These are phyloP conservation scores for Elephas maximus DNA, from an alignment of 2,113 vertebrate genomes.

Conservation along the genomic window DNA sequence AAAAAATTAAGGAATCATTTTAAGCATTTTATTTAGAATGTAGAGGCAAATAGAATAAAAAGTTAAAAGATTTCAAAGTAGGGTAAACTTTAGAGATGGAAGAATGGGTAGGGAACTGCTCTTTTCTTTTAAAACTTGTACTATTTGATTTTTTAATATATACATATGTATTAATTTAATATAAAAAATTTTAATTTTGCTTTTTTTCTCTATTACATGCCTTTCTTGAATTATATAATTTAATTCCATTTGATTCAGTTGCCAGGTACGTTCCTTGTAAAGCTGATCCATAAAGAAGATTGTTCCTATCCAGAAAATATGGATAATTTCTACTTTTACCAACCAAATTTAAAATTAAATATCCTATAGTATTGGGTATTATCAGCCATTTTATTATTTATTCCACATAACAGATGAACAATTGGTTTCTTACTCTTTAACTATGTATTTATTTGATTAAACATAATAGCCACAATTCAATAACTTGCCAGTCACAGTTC, in stretches of 20 bases:
- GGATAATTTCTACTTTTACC: neutral
- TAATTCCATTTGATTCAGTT: slow-evolving; percentile 7
- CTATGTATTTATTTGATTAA: neutral
- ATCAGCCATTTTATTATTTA: neutral
- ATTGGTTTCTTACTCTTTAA: neutral
- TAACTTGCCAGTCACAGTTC: neutral
- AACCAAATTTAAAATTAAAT: neutral
- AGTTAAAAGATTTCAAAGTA: neutral
- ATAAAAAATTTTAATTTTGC: neutral
- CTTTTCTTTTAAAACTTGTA: neutral
- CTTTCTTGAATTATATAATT: neutral
- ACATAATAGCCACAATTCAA: neutral
- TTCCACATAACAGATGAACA: neutral
- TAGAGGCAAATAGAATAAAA: neutral
- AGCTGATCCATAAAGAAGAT: slow-evolving; percentile 15
- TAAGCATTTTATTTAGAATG: neutral
- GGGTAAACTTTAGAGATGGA: neutral
- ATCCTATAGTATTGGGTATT: neutral
- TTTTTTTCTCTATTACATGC: neutral
- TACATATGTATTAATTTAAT: neutral
- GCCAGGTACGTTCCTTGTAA: neutral
- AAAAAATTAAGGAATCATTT: neutral
- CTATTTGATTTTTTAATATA: neutral
- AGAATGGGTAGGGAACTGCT: neutral
- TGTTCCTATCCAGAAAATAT: neutral